Percentiles rank a stretch among this genome's conserved stretches.
phyloP scores from a whole-genome alignment of 2,888 invertebrate genomes.

The Gerris lacustris region DNA sequence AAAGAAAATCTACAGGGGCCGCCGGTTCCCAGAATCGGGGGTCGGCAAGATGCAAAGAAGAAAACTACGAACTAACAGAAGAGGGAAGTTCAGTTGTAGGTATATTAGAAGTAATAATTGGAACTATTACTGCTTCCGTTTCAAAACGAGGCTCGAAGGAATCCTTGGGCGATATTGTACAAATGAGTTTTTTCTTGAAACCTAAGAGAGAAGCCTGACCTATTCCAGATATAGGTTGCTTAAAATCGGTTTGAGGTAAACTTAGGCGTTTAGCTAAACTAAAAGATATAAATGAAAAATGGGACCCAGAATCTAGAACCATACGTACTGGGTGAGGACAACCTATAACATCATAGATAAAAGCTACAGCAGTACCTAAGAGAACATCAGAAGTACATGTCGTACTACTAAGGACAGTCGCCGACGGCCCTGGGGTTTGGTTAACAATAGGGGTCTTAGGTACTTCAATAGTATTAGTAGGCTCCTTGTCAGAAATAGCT shows the following conservation, averaged over 20 bases:
- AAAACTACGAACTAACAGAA: not conserved
- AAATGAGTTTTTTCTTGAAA: slow-evolving; percentile 6
- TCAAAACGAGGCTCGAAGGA: not conserved
- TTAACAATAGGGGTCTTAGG: too few species aligned
- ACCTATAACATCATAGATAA: slow-evolving; percentile 15
- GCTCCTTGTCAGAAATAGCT: not conserved
- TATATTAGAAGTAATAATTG: too few species aligned
- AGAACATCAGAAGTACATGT: slow-evolving; percentile 8
- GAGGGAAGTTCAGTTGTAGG: slow-evolving; percentile 12
- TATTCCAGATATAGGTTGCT: slow-evolving; percentile 15
- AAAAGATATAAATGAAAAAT: slow-evolving; percentile 17
- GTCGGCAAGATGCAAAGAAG: slow-evolving; percentile 14
- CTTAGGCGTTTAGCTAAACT: slow-evolving; percentile 13
- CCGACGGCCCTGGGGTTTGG: not conserved
- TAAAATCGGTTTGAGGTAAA: not conserved
- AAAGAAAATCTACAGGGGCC: slow-evolving; percentile 16
- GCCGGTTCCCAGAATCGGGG: slow-evolving; percentile 19
- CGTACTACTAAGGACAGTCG: not conserved
- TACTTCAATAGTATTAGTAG: not conserved
- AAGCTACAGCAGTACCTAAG: slow-evolving; percentile 18
- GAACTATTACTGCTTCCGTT: slow-evolving; percentile 18
- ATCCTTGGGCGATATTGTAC: slow-evolving; percentile 8
- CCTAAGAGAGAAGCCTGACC: slow-evolving; percentile 15
- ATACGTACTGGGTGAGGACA: slow-evolving; percentile 9
- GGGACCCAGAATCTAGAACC: slow-evolving; percentile 18